Conservation (phyloP, 2,797 vertebrate genomes). For the Acomys russatus region DNA sequence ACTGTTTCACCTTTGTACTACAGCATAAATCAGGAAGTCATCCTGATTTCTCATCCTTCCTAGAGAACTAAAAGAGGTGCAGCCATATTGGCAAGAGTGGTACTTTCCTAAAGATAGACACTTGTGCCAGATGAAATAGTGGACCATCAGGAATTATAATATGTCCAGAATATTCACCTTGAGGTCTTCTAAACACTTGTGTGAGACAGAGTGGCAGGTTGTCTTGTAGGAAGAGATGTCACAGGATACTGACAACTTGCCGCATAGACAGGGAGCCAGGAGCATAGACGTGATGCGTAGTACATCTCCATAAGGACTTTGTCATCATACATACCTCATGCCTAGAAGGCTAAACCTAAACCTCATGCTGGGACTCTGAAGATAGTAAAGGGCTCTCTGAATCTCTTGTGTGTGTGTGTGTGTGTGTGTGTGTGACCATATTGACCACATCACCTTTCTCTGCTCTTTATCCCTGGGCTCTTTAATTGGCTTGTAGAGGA, state of each 20-base stretch:
- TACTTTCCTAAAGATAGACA: neutral
- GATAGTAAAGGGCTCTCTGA: neutral
- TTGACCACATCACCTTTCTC: neutral
- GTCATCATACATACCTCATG: neutral
- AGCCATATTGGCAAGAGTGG: neutral
- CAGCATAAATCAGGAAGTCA: neutral
- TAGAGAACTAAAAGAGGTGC: neutral
- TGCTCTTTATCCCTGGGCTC: neutral
- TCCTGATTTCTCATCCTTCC: neutral
- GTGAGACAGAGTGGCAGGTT: neutral
- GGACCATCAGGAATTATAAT: neutral
- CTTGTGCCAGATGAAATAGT: neutral
- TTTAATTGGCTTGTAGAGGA: neutral
- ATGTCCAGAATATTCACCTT: neutral
- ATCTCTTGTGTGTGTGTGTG: neutral
- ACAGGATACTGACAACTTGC: neutral
- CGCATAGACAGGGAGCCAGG: neutral
- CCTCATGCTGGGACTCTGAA: neutral
- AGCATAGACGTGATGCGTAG: neutral
- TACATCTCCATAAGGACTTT: neutral
- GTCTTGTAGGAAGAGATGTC: neutral
- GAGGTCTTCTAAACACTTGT: neutral
- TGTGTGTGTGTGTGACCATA: neutral
- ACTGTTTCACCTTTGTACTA: neutral
- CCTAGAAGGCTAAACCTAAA: neutral